Evolutionary conservation across 2,888 invertebrate genomes (phyloP), one percentile per base, ranked within the genome.

Genomic region (Pammene aurita): DNA sequence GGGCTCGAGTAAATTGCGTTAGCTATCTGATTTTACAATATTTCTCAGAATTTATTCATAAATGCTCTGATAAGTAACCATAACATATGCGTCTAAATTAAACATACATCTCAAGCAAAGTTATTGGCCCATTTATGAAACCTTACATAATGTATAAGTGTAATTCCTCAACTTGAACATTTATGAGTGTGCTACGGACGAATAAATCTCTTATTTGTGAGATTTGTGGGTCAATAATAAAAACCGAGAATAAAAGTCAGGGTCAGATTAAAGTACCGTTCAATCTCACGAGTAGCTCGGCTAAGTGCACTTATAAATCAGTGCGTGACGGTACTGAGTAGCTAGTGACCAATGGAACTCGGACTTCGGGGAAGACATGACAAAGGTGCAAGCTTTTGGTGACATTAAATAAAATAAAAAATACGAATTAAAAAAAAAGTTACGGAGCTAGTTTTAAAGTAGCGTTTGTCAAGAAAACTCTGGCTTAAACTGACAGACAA

Each of bases 271-370:
- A 48, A 69, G 68, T 64, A 60, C 64, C 68, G 64, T 69, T 69
- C 69, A 69, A 69, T 69, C 69, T 54, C 48, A 54, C 46, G 69
- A 69, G 60, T 54, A 48, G 58, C 44, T 48, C 54, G 54, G 54
- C 64, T 65, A 69, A 69, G 69, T 69, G 69, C 69, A 60, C 69
- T 65, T 65, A 69, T 69, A 69, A 69, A 69, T 69, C 65, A 69
- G 64, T 60, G 58, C 54, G 60, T 69, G 69, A 65, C 54, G 64
- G 56, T 54, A 54, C 54, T 67, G 26, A 26, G 26, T 61, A 54
- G n/a, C n/a, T n/a, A n/a, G 57, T 35, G 41, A 56, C 64, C 46
- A 52, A 64, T 52, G n/a, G 54, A 65, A 60, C 26, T 41, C 44
- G 64, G 26, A 16, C 18, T 54, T 58, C 14, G 14, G 52, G 11